Conservation (phyloP, 2,797 vertebrate species). For the Cuniculus paca region DNA sequence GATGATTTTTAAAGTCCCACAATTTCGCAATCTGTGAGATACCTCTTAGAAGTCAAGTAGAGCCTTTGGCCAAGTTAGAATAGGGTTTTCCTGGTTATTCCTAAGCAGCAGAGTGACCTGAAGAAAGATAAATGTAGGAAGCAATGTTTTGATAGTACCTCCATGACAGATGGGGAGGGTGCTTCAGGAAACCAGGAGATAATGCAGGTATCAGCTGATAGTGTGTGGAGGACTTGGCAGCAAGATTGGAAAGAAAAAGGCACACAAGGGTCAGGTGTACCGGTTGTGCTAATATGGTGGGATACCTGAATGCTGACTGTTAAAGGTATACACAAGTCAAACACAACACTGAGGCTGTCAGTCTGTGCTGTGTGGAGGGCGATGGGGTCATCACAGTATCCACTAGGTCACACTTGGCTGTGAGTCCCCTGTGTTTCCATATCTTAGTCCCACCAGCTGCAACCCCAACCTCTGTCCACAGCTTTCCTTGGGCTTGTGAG, state of each 20-base stretch:
- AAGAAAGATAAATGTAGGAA: neutral
- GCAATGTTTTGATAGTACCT: neutral
- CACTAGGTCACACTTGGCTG: neutral
- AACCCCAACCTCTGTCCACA: neutral
- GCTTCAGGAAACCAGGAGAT: neutral
- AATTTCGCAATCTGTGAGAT: neutral
- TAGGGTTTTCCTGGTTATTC: neutral
- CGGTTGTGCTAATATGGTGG: neutral
- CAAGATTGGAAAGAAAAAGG: neutral
- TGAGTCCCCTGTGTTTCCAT: too few relatives aligned
- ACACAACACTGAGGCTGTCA: accelerated
- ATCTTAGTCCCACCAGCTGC: neutral
- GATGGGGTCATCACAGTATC: neutral
- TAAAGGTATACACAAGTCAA: neutral
- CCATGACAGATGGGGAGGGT: neutral
- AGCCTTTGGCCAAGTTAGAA: neutral
- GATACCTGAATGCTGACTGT: too few relatives aligned
- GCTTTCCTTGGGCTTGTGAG: neutral
- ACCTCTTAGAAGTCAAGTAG: neutral
- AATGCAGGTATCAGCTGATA: neutral
- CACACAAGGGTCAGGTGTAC: too few relatives aligned
- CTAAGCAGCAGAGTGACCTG: neutral
- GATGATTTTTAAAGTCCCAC: neutral
- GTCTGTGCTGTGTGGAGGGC: neutral
- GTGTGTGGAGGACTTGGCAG: neutral